Base-by-base conservation (phyloP, 1,140 invertebrate species). In the Heliothis virescens region DNA sequence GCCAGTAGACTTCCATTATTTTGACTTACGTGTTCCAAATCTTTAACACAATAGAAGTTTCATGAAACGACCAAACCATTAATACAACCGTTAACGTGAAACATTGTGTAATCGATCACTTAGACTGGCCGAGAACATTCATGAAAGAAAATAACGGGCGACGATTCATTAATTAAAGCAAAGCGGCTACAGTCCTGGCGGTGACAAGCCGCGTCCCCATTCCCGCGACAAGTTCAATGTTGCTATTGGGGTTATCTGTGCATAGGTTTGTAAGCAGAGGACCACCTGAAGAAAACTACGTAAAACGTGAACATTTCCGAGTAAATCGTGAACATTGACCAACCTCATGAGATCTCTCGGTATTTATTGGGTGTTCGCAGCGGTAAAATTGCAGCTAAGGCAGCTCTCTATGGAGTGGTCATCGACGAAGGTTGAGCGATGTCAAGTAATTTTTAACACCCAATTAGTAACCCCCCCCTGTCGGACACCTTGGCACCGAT, bases 401-500 rank as follows among this genome's bases (percentile, higher is more conserved):
- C 60, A 82, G 85, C 62, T 88, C 86, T 55, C 73, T 60, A 16
- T 83, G 85, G 67, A 80, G 71, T 79, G 88, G 86, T 83, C 83
- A 79, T 77, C 75, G 81, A 79, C 81, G 89, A 93, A 93, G 91
- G 92, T 90, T 93, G 87, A 90, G 82, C 86, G 90, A 91, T 89
- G 92, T 92, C 91, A 90, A 90, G 91, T 93, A 89, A 94, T 93
- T 90, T 94, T 92, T 93, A 92, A 91, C 91, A 94, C 90, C 91
- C 90, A 92, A 94, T 93, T 93, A 91, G 89, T 89, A 90, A 90
- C 80, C n/a, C n/a, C n/a, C n/a, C n/a, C n/a, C 85, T 83, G 83
- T 81, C 87, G 86, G 85, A 90, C 86, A 89, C 91, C 90, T 93
- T 94, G 91, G 89, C 91, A 92, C 90, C 85, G 84, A 91, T 93